Conservation (phyloP, 2,888 invertebrate genomes). For the Nephrotoma appendiculata region DNA sequence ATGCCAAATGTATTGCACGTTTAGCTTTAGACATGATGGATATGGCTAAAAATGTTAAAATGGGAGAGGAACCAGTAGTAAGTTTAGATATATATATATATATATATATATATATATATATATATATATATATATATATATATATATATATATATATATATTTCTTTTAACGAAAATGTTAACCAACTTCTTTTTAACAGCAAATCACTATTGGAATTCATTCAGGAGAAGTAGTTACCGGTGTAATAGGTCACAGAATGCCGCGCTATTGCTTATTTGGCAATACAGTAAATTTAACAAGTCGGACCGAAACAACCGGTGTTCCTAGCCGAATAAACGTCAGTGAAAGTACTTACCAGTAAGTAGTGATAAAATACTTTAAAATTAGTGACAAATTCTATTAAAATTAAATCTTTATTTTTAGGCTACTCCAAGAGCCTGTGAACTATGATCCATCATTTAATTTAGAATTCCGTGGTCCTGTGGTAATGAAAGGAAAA, state of each 20-base stretch:
- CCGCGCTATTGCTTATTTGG: slow-evolving; percentile 87
- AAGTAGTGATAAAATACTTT: slow-evolving; percentile 20
- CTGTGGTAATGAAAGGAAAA: slow-evolving; percentile 85
- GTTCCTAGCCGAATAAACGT: slow-evolving; percentile 79
- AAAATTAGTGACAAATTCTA: neutral
- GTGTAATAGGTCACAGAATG: slow-evolving; percentile 89
- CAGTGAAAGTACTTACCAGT: slow-evolving; percentile 84
- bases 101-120: neutral
- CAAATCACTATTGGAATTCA: slow-evolving; percentile 89
- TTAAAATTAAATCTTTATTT: neutral
- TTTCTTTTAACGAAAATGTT: neutral
- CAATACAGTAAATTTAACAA: slow-evolving; percentile 87
- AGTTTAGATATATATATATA: slow-evolving; percentile 22
- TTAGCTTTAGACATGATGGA: slow-evolving; percentile 94
- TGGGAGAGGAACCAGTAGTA: slow-evolving; percentile 80
- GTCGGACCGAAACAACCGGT: slow-evolving; percentile 86
- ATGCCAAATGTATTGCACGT: slow-evolving; percentile 80
- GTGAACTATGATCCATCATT: slow-evolving; percentile 77
- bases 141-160: no score
- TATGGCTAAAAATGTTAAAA: slow-evolving; percentile 68
- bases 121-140: no score
- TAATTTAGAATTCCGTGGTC: slow-evolving; percentile 71
- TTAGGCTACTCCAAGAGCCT: neutral
- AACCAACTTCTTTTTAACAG: slow-evolving; percentile 34
- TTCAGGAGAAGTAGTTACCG: slow-evolving; percentile 87